Evolutionary conservation across 2,797 vertebrate species (phyloP), one percentile per base, ranked within the genome.

Genomic region (Pangasius mekongensis): DNA sequence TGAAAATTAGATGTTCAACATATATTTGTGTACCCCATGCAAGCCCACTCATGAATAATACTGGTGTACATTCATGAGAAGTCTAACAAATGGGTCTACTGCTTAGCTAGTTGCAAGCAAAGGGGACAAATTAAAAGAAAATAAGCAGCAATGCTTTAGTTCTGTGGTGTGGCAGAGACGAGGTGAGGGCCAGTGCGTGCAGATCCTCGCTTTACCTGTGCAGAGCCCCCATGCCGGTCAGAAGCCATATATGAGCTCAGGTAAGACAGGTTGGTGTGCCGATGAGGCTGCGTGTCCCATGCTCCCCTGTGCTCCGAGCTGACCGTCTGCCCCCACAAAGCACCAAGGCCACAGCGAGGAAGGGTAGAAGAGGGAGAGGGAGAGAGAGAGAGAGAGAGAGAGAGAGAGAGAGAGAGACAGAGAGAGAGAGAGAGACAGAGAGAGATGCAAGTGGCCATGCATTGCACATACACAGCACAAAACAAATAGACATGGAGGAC

Each of bases 221-320:
- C 98, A 93, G 98, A 99, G 97, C 98, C 98, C 95, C 98, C 98
- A 91, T 98, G 98, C 96, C 98, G 97, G 93, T 99, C 98, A 90
- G 98, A 96, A 93, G 98, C 97, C 96, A 99, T 95, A 93, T 99
- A 98, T 95, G 98, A 98, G 93, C 97, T 97, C 96, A 99, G 93
- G 95, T 98, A 99, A 85, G 98, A 98, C 95, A 98, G 96, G 95
- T 98, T 98, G 93, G 97, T 96, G 97, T 98, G 98, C 91, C 97
- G 97, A 95, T 97, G 96, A 47, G 97, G 98, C 94, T 98, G 97
- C 93, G 97, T 95, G 93, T 99, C 98, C 98, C 98, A 98, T 84
- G 98, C 98, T 97, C 98, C 98, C 95, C 98, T 96, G 94, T 98
- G 98, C 92, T 99, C 98, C 39, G 97, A 96, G 5, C 95, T 95